Conservation (phyloP, 2,888 invertebrate species). For the Pristionchus japonicus region DNA sequence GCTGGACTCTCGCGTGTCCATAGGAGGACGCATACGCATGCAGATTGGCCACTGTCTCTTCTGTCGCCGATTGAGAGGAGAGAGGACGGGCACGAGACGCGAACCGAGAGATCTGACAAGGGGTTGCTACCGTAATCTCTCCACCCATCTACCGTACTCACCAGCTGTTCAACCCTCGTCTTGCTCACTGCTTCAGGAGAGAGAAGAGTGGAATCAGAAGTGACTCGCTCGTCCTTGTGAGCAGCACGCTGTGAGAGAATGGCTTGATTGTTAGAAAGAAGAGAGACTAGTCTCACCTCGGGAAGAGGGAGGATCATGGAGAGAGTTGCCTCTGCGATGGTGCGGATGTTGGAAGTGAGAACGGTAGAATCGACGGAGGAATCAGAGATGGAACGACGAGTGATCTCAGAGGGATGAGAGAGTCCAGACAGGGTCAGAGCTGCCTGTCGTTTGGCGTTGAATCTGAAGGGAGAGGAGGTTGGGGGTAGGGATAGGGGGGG, state of each 20-base stretch:
- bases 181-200: constrained; percentile 59
- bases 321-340: constrained; percentile 88
- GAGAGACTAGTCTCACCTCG: constrained; percentile 36
- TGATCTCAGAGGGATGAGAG: constrained; percentile 75
- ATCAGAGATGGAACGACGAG: constrained; percentile 72
- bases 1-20: constrained; percentile 38
- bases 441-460: constrained; percentile 90
- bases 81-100: constrained; percentile 59
- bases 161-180: constrained; percentile 56
- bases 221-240: constrained; percentile 53
- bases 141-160: constrained; percentile 10
- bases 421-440: constrained; percentile 91
- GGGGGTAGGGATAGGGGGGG: neutral
- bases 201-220: constrained; percentile 58
- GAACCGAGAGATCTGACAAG: constrained; percentile 50
- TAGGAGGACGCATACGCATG: constrained; percentile 54
- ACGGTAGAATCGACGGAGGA: neutral
- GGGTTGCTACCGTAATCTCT: neutral
- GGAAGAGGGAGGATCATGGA: constrained; percentile 78
- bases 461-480: constrained; percentile 78
- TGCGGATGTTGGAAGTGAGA: constrained; percentile 80
- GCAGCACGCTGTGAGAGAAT: neutral
- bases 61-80: constrained; percentile 55
- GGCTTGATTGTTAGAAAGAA: neutral
- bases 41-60: constrained; percentile 55